These are phyloP conservation scores for Coluber constrictor DNA, from an alignment of 2,797 vertebrate species.

Conservation along the genomic window DNA sequence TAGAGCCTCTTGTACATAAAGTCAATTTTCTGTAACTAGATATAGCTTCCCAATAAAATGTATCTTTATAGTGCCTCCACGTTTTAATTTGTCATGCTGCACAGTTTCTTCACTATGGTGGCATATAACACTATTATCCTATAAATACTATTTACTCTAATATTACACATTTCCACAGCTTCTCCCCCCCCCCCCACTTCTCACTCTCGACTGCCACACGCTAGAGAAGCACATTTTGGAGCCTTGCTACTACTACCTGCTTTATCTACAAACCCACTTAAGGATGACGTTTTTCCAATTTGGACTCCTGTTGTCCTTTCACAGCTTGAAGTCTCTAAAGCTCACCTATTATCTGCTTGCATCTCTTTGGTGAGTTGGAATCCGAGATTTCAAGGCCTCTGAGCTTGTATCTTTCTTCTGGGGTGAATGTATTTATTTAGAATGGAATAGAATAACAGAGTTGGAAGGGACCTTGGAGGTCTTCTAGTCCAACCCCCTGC, in stretches of 20 bases:
- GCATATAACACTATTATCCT: not conserved
- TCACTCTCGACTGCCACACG: not conserved
- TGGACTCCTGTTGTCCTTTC: constrained; percentile 6
- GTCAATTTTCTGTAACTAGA: not conserved
- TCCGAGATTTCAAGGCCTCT: not conserved
- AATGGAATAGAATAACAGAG: too few relatives aligned
- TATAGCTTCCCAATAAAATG: not conserved
- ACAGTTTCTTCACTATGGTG: not conserved
- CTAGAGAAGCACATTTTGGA: not conserved
- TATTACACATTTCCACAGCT: not conserved
- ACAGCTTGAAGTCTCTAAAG: not conserved
- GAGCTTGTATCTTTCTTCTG: not conserved
- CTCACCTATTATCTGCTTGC: constrained; percentile 14
- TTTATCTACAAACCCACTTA: not conserved
- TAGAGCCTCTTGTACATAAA: not conserved
- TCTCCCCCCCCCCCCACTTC: not conserved
- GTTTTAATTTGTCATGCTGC: not conserved
- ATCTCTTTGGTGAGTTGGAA: constrained; percentile 13
- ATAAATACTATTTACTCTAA: not conserved
- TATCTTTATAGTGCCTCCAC: not conserved
- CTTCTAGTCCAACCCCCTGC: too few relatives aligned
- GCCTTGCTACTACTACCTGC: not conserved
- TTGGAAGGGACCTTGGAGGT: too few relatives aligned
- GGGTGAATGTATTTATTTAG: not conserved
- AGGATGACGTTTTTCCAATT: constrained; percentile 14